These are phyloP conservation scores for Pachyseris speciosa DNA, from an alignment of 64 coral and sea anemone species.

Conservation along the genomic window DNA sequence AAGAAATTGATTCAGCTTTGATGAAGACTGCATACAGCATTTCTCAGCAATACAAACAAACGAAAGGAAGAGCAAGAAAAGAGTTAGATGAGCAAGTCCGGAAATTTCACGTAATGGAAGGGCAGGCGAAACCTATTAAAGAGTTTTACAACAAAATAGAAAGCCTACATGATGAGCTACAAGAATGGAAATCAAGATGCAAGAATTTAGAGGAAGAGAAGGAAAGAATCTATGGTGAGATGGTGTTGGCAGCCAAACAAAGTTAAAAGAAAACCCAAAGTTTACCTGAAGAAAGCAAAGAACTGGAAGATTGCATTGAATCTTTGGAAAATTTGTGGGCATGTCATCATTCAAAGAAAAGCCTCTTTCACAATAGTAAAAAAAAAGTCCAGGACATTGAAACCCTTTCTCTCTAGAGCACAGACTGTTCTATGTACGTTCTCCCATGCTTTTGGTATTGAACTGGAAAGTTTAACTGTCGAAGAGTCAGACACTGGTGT, in stretches of 20 bases:
- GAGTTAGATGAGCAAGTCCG: background rate
- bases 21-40: background rate
- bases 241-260: background rate
- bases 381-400: too few relatives aligned
- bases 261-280: too few relatives aligned
- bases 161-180: background rate
- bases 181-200: background rate
- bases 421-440: too few relatives aligned
- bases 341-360: too few relatives aligned
- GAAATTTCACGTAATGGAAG: background rate
- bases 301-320: too few relatives aligned
- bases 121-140: background rate
- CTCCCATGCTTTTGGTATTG: too few relatives aligned
- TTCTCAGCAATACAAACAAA: background rate
- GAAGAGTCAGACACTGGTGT: too few relatives aligned
- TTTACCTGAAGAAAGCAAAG: too few relatives aligned
- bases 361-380: too few relatives aligned
- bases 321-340: too few relatives aligned
- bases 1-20: background rate
- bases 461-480: too few relatives aligned
- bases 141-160: background rate
- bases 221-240: constrained; percentile 5
- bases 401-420: too few relatives aligned
- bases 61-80: background rate
- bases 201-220: background rate